Evolutionary conservation across 2,888 invertebrate species (phyloP), one percentile per base, ranked within the genome.

Genomic region (Rhagium mordax): DNA sequence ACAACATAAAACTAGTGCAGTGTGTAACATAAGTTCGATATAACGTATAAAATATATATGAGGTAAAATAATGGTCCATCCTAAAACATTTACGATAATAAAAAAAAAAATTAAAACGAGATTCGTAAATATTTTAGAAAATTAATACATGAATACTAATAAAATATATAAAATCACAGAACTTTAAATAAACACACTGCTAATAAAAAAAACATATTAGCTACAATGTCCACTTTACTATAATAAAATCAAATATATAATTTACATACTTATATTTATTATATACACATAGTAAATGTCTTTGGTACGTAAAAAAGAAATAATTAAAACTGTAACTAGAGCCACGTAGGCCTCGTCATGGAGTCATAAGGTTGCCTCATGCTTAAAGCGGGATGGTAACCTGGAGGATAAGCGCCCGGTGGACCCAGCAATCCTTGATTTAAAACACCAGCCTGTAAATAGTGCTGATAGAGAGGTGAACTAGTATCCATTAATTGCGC

Each of bases 291-390:
- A 82, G 73, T 78, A 79, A 83, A 74, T 81, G 85, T 85, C 85
- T 85, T 85, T 85, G 85, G 85, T 81, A 72, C 51, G 64, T 76
- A 70, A 68, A 68, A 72, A 76, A 74, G 70, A 74, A 69, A 62
- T 59, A 29, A 62, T 64, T 65, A 71, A 68, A 62, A 75, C 71
- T 48, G 55, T 21, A 51, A 77, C 75, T 83, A 83, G 16, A 93
- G 92, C 94, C 94, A 94, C 68, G 93, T 90, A 71, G 93, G 92
- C 70, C 90, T 88, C 79, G 91, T 93, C 81, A 94, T 92, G 65
- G 91, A 85, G 84, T 94, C 94, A 82, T 93, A 94, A n/a, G 93
- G 92, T 86, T 93, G 94, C 85, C 94, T 89, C 84, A 93, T 93
- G 74, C 93, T 91, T 70, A 94, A 89, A 20, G 90, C 86, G 0